These are phyloP conservation scores for Drosophila nebulosa DNA, from an alignment of 1,140 invertebrate species.

Conservation along the genomic window DNA sequence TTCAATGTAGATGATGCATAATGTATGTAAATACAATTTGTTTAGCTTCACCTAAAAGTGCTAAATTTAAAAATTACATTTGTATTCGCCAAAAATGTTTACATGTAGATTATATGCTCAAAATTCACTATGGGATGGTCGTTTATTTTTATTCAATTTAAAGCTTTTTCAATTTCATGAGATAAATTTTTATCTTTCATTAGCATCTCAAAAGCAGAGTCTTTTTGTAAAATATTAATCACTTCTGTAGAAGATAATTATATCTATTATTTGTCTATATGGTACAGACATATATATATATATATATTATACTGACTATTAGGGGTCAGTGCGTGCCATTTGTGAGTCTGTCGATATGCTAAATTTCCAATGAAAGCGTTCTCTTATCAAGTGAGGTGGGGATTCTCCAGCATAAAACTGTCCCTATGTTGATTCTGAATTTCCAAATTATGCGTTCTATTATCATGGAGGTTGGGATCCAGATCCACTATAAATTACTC, in stretches of 20 bases:
- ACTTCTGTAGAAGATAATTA: background rate
- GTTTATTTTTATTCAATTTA: background rate
- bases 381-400: background rate
- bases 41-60: constrained; percentile 27
- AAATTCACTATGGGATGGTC: background rate
- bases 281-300: too few relatives aligned
- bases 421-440: background rate
- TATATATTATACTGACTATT: background rate
- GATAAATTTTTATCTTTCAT: too few relatives aligned
- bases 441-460: background rate
- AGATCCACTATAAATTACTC: background rate
- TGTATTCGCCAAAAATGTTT: constrained; percentile 7
- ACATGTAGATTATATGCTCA: background rate
- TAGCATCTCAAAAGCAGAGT: too few relatives aligned
- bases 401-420: background rate
- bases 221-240: too few relatives aligned
- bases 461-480: background rate
- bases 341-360: background rate
- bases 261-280: background rate
- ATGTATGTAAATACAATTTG: constrained; percentile 2
- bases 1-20: background rate
- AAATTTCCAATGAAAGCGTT: background rate
- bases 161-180: too few relatives aligned
- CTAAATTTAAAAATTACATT: constrained; percentile 47
- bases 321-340: constrained; percentile 12